A percentile compares a stretch with the other conserved stretches of the same genome.
Evolutionary conservation across 1,140 invertebrate genomes (phyloP).

Genomic region (Trichomalopsis sarcophagae): DNA sequence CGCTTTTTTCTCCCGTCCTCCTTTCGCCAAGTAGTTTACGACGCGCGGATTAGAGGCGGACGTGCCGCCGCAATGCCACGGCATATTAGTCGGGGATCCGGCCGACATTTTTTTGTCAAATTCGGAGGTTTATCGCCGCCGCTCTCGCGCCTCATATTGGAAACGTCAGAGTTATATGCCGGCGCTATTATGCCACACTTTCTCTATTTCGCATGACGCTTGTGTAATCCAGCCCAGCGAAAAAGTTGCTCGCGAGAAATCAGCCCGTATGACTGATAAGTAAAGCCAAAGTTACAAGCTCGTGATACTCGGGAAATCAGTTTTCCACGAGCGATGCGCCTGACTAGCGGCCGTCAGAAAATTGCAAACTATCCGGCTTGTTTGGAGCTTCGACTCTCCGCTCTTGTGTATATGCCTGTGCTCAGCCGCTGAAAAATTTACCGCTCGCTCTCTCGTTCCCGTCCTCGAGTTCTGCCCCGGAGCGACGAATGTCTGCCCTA

Average conservation of each 20-base stretch:
- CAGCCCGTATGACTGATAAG: background rate
- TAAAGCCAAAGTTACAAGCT: background rate
- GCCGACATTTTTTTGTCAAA: no score
- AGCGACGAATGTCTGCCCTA: conserved; percentile 49
- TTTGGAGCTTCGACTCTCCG: conserved; percentile 10
- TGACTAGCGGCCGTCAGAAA: conserved; percentile 13
- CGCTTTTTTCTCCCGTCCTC: background rate
- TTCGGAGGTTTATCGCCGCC: no score
- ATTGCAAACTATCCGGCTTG: conserved; percentile 43
- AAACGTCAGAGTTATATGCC: no score
- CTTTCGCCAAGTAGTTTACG: background rate
- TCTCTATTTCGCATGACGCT: no score
- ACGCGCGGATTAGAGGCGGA: conserved; percentile 7
- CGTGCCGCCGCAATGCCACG: background rate
- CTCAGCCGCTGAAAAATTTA: conserved; percentile 35
- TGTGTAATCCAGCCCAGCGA: no score
- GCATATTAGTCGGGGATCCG: no score
- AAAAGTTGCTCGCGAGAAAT: background rate
- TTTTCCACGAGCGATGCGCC: conserved; percentile 2
- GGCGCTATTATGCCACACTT: no score
- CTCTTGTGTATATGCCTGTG: background rate
- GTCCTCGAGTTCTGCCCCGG: conserved; percentile 32
- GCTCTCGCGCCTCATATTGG: no score
- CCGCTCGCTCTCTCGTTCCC: background rate
- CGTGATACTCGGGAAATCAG: background rate